Percentiles rank a stretch among this genome's conserved stretches.
These are phyloP conservation scores for Cephonodes hylas DNA, from an alignment of 2,888 invertebrate species.

Conservation along the genomic window DNA sequence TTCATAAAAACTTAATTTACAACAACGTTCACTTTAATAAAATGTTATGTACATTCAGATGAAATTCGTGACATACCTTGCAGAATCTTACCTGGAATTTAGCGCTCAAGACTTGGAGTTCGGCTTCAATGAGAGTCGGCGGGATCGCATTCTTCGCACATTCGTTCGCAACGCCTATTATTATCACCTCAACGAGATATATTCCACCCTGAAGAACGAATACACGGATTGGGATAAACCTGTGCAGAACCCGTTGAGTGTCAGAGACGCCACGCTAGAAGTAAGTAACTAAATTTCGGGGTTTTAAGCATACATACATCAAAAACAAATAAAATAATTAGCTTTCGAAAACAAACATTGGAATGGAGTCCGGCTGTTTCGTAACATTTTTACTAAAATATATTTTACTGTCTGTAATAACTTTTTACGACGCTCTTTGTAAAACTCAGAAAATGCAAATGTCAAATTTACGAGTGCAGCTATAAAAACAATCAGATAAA, in stretches of 20 bases:
- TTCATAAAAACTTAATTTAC: neutral
- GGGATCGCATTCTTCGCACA: slow-evolving; percentile 93
- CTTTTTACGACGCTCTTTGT: slow-evolving; percentile 17
- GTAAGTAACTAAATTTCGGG: slow-evolving; percentile 39
- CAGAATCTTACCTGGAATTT: slow-evolving; percentile 91
- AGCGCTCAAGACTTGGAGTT: slow-evolving; percentile 93
- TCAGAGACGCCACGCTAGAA: slow-evolving; percentile 91
- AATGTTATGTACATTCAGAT: slow-evolving; percentile 61
- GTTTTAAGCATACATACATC: neutral
- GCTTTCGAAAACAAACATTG: neutral
- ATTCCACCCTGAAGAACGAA: slow-evolving; percentile 95
- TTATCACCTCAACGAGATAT: slow-evolving; percentile 97
- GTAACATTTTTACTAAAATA: slow-evolving; percentile 14
- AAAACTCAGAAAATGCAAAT: slow-evolving; percentile 18
- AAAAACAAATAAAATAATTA: neutral
- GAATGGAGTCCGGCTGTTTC: slow-evolving; percentile 1
- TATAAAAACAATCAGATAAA: slow-evolving; percentile 16
- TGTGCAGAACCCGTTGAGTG: slow-evolving; percentile 91
- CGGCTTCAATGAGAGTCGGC: slow-evolving; percentile 93
- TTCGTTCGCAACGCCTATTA: slow-evolving; percentile 96
- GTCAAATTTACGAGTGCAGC: slow-evolving; percentile 15
- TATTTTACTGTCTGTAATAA: slow-evolving; percentile 14
- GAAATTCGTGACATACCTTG: slow-evolving; percentile 56
- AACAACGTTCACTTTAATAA: neutral
- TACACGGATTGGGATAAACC: slow-evolving; percentile 98